A percentile compares a stretch with the other conserved stretches of the same genome.
Conservation (phyloP, 2,888 invertebrate genomes). For the Hydroisotoma schaefferi region DNA sequence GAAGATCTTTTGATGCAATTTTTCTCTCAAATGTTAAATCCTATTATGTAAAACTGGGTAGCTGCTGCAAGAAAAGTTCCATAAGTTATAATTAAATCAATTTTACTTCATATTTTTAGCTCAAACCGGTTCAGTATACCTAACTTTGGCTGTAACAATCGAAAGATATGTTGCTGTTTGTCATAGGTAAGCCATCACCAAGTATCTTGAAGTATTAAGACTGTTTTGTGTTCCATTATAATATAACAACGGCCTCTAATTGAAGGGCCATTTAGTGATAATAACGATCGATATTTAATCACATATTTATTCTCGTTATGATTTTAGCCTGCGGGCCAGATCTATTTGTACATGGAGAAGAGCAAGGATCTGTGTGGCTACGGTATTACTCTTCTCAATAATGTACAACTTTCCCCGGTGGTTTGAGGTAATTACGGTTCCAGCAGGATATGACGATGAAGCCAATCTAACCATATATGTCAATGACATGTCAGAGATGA, state of each 20-base stretch:
- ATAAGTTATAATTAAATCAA: background rate
- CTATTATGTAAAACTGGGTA: too few species aligned
- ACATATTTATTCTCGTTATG: too few species aligned
- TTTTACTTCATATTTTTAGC: conserved; percentile 47
- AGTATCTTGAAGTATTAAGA: too few species aligned
- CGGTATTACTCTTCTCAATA: conserved; percentile 73
- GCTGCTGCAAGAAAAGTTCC: too few species aligned
- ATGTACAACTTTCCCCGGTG: conserved; percentile 73
- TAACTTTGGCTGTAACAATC: conserved; percentile 65
- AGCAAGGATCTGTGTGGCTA: conserved; percentile 77
- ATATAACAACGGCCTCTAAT: conserved; percentile 29
- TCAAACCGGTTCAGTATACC: conserved; percentile 88
- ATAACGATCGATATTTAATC: too few species aligned
- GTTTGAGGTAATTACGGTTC: conserved; percentile 28
- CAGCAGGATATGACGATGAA: conserved; percentile 9
- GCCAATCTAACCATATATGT: conserved; percentile 47
- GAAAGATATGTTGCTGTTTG: conserved; percentile 94
- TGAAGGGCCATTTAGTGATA: too few species aligned
- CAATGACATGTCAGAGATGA: conserved; percentile 62
- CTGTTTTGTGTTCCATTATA: conserved; percentile 5
- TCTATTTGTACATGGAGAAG: conserved; percentile 85
- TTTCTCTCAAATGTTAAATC: too few species aligned
- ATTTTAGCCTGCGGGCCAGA: conserved; percentile 71
- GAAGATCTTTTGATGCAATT: too few species aligned
- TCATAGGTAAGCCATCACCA: conserved; percentile 54